Evolutionary conservation across 2,797 vertebrate genomes (phyloP).

Genomic region (Hydrocynus forskahlii): DNA sequence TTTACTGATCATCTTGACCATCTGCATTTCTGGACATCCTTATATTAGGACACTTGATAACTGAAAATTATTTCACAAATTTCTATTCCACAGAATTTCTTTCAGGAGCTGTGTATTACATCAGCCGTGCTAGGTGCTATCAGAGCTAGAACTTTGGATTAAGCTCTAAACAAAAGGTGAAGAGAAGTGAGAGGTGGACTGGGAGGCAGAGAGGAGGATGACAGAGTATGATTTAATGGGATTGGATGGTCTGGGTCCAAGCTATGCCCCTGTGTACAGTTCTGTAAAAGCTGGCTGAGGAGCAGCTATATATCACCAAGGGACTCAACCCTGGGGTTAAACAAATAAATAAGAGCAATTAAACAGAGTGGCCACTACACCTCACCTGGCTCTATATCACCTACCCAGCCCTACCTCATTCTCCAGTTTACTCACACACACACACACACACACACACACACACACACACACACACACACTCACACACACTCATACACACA

Average conservation of each 20-base stretch:
- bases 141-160: slow-evolving; percentile 5
- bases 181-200: slow-evolving; percentile 37
- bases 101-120: not conserved
- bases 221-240: slow-evolving; percentile 56
- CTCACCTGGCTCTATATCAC: slow-evolving; percentile 40
- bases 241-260: slow-evolving; percentile 46
- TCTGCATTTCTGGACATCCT: no score
- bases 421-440: not conserved
- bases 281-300: slow-evolving; percentile 51
- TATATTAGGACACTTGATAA: not conserved
- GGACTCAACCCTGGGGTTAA: slow-evolving; percentile 50
- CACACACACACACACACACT: no score
- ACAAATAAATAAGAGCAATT: slow-evolving; percentile 66
- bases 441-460: slow-evolving; percentile 22
- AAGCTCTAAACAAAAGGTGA: not conserved
- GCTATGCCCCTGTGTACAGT: slow-evolving; percentile 33
- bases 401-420: slow-evolving; percentile 7
- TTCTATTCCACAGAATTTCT: not conserved
- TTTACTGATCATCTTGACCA: no score
- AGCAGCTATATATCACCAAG: slow-evolving; percentile 55
- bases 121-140: not conserved
- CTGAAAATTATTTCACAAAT: not conserved
- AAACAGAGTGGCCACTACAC: slow-evolving; percentile 60
- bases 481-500: no score
- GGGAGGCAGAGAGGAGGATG: slow-evolving; percentile 22